Percentiles rank a stretch among this genome's conserved stretches.
Evolutionary conservation across 2,888 invertebrate species (phyloP).

Genomic region (Anodontia alba): DNA sequence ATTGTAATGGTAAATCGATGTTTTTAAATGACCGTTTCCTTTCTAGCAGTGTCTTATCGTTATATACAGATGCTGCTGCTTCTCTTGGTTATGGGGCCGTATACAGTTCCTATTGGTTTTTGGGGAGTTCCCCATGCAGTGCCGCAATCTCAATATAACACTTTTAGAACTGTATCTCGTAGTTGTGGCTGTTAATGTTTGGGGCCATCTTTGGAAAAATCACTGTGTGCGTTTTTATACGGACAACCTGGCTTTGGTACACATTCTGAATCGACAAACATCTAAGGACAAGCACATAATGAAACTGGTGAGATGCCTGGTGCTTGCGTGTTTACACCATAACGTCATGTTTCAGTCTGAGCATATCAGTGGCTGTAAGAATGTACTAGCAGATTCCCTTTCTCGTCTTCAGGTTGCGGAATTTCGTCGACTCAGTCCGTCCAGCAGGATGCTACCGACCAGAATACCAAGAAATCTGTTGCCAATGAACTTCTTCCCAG

Average conservation of each 20-base stretch:
- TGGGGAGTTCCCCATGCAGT: not conserved
- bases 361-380: not conserved
- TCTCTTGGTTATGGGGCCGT: slow-evolving; percentile 23
- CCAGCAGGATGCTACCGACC: not conserved
- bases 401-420: not conserved
- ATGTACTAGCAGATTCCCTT: not conserved
- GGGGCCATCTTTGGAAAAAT: slow-evolving; percentile 23
- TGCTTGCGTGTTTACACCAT: not conserved
- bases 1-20: slow-evolving; percentile 22
- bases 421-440: not conserved
- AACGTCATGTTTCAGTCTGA: not conserved
- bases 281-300: not conserved
- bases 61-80: slow-evolving; percentile 28
- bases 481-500: not conserved
- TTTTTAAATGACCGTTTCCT: slow-evolving; percentile 15
- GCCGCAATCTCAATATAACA: not conserved
- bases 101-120: slow-evolving; percentile 30
- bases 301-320: not conserved
- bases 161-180: slow-evolving; percentile 34
- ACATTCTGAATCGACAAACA: not conserved
- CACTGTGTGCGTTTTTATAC: slow-evolving; percentile 33
- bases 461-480: not conserved
- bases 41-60: slow-evolving; percentile 3
- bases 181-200: slow-evolving; percentile 15
- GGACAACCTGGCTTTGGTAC: slow-evolving; percentile 17